Percentiles rank a stretch among this genome's conserved stretches.
Evolutionary conservation across 92 coral and sea anemone species (phyloP).

Genomic region (Palythoa grandis): DNA sequence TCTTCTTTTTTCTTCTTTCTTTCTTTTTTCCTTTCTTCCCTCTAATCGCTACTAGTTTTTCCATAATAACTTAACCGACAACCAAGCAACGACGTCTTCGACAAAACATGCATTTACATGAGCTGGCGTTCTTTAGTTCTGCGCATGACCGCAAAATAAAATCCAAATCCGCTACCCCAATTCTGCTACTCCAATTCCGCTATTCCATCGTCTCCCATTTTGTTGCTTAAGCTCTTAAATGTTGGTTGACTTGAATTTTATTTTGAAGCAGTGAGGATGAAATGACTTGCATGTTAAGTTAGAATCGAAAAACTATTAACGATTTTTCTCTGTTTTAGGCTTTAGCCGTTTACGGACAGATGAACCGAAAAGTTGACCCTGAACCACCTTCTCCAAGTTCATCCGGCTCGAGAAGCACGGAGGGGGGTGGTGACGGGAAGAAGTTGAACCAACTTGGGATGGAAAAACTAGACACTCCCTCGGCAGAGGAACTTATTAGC

Average conservation of each 20-base stretch:
- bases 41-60: no score
- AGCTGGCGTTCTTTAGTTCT: no score
- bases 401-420: slow-evolving; percentile 38
- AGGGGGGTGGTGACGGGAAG: slow-evolving; percentile 31
- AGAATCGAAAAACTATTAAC: neutral
- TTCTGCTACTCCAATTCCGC: no score
- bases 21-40: no score
- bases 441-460: neutral
- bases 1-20: no score
- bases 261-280: no score
- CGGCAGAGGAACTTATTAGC: slow-evolving; percentile 7
- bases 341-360: slow-evolving; percentile 93
- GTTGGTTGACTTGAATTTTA: neutral
- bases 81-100: no score
- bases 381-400: slow-evolving; percentile 41
- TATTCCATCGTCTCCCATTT: no score
- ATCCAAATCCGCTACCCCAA: no score
- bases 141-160: no score
- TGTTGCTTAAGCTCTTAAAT: neutral
- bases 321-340: slow-evolving; percentile 55
- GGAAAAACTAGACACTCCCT: neutral
- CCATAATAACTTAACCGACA: neutral
- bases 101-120: no score
- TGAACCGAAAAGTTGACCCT: slow-evolving; percentile 52
- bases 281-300: neutral